These are phyloP conservation scores for Corythornis leucogaster DNA, from an alignment of 2,797 vertebrate species.

Conservation along the genomic window DNA sequence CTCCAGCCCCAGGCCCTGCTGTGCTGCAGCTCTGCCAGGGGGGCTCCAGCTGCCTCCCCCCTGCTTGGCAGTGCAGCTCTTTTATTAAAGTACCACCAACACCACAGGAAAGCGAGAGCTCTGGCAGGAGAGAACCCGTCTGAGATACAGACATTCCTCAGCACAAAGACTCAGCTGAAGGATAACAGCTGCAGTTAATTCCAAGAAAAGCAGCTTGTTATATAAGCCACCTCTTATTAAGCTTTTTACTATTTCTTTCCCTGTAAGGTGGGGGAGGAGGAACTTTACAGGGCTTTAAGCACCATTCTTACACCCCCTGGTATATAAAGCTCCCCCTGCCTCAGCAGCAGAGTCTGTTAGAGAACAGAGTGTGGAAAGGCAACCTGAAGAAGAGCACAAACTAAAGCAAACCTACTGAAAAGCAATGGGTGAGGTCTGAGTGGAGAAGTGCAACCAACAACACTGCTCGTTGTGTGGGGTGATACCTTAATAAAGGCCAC, in stretches of 20 bases:
- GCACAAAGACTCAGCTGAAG: conserved; percentile 19
- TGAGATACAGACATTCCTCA: conserved; percentile 18
- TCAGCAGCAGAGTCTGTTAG: conserved; percentile 12
- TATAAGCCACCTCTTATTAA: neutral
- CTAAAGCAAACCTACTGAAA: conserved; percentile 33
- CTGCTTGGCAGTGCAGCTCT: conserved; percentile 37
- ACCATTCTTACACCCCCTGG: neutral
- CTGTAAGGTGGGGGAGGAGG: neutral
- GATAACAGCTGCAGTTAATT: conserved; percentile 31
- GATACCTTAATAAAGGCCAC: conserved; percentile 77
- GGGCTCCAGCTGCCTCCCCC: conserved; percentile 50
- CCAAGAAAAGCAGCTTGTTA: conserved; percentile 44
- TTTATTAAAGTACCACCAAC: conserved; percentile 82
- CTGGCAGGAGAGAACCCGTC: neutral
- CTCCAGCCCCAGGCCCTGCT: conserved; percentile 19
- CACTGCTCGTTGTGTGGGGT: conserved; percentile 63
- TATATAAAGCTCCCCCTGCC: neutral
- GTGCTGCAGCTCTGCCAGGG: conserved; percentile 2
- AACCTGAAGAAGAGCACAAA: neutral
- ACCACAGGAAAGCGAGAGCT: conserved; percentile 50
- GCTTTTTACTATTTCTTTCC: conserved; percentile 28
- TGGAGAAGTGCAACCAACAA: conserved; percentile 24
- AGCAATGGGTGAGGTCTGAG: conserved; percentile 1
- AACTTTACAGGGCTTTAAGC: neutral
- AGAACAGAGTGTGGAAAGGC: neutral